These are phyloP conservation scores for Acanthosepion pharaonis DNA, from an alignment of 2,888 invertebrate species.

Conservation along the genomic window DNA sequence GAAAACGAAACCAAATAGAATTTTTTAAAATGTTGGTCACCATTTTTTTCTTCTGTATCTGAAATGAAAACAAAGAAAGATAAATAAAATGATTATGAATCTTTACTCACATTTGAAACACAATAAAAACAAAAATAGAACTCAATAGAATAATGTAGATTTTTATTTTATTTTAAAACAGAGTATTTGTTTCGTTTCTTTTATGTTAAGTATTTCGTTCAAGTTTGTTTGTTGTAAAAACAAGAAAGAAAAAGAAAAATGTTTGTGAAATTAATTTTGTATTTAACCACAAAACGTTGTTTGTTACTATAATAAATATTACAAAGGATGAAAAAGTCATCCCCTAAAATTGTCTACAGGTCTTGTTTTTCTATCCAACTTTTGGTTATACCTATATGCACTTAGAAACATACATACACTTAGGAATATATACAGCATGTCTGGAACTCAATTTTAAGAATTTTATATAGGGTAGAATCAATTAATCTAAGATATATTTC, in stretches of 20 bases:
- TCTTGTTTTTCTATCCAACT: too few species aligned
- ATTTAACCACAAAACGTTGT: background rate
- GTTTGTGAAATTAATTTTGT: background rate
- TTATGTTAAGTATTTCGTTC: too few species aligned
- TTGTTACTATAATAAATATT: background rate
- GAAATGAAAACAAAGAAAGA: background rate
- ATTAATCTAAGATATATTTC: too few species aligned
- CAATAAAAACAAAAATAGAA: background rate
- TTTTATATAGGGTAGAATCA: too few species aligned
- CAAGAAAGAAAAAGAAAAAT: background rate
- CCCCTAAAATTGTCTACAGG: background rate
- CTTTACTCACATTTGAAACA: too few species aligned
- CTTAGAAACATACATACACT: background rate
- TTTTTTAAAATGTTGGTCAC: background rate
- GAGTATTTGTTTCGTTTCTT: too few species aligned
- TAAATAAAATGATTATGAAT: background rate
- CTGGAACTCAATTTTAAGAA: too few species aligned
- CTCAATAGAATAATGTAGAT: background rate
- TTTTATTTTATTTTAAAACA: background rate
- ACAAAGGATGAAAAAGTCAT: background rate
- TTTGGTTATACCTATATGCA: background rate
- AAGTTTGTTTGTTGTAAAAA: background rate
- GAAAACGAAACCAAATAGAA: background rate
- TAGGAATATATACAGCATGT: too few species aligned
- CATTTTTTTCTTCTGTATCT: background rate